Conservation (phyloP, 2,888 invertebrate genomes). For the Diarsia mendica region DNA sequence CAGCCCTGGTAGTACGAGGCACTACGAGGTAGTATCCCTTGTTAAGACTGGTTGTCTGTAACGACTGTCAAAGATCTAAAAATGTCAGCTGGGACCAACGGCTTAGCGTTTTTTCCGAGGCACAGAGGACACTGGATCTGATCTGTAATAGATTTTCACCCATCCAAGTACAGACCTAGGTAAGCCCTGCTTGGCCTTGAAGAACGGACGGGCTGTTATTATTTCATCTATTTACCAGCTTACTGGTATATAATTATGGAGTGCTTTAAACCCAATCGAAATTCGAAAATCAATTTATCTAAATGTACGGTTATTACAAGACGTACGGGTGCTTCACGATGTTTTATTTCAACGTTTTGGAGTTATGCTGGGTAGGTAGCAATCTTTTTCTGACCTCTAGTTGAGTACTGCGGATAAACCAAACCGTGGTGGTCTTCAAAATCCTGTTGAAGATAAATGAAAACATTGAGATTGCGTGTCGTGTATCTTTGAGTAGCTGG, state of each 20-base stretch:
- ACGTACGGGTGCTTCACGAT: not conserved
- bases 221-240: not conserved
- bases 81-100: not conserved
- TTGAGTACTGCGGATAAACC: too few species aligned
- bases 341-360: not conserved
- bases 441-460: conserved; percentile 2
- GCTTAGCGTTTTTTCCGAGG: not conserved
- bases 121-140: not conserved
- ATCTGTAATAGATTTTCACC: not conserved
- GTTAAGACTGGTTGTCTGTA: not conserved
- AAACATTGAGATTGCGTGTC: not conserved
- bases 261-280: too few species aligned
- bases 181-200: too few species aligned
- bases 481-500: conserved; percentile 21
- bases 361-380: not conserved
- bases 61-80: not conserved
- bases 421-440: conserved; percentile 14
- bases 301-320: too few species aligned
- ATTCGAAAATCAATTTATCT: too few species aligned
- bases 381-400: not conserved
- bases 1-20: not conserved
- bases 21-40: too few species aligned
- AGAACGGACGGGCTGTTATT: not conserved
- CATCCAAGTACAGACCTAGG: not conserved
- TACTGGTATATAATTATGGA: too few species aligned